Evolutionary conservation across 2,797 vertebrate species (phyloP), one percentile per base, ranked within the genome.

Genomic region (Aeoliscus strigatus): DNA sequence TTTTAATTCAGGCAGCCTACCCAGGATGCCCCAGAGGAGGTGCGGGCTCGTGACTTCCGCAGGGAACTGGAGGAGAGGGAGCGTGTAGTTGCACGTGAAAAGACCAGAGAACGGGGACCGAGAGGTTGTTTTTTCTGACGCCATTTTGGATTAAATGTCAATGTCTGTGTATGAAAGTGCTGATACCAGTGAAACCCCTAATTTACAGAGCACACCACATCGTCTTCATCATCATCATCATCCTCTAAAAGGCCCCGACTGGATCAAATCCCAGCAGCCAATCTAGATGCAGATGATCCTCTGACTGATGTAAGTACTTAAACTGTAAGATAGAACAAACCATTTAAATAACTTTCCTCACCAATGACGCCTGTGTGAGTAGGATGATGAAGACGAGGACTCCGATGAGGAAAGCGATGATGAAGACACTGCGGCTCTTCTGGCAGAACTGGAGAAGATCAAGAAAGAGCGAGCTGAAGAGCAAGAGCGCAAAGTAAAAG

Each of bases 401-500:
- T 93, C 93, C 1, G 94, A 92, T 26, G 93, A 94, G 8, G 94
- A 96, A 40, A 93, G 94, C 47, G 95, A 96, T 26, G 96, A 96
- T 1, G 90, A 94, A 0, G 93, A 98, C 56, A 96, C 93, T n/a
- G 95, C 94, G 24, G 96, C 96, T 61, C 93, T 99, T 66, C 82
- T 96, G 57, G 96, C 93, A 40, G 96, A 99, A 62, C 80, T 99
- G n/a, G 94, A 98, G 56, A 98, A 98, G 66, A 99, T 98, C 42
- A 98, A 95, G 77, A 98, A 99, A 70, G 96, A 99, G 51, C 83
- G 96, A 38, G 94, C 94, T 43, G 96, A 99, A 67, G 94, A 99
- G 51, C 93, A 96, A 69, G 94, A 95, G 61, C 91, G 92, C 32
- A 98, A 96, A 89, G 96, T 98, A 85, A 82, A 48, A 7, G 16